These are phyloP conservation scores for Catajapyx aquilonaris DNA, from an alignment of 1,140 invertebrate genomes.

Conservation along the genomic window DNA sequence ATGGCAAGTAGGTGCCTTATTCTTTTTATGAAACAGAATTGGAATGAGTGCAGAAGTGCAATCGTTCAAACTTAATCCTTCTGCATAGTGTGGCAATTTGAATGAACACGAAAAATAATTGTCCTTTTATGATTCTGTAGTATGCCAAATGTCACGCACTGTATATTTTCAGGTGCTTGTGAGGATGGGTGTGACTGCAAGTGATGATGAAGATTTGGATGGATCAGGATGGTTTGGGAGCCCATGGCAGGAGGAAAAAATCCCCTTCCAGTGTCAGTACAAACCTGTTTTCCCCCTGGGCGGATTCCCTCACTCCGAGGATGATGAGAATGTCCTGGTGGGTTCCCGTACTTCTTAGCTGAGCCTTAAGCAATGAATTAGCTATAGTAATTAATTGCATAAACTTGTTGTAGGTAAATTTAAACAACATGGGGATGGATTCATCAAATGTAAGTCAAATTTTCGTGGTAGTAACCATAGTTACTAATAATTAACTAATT, in stretches of 20 bases:
- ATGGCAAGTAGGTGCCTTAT: too few species aligned
- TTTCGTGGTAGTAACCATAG: too few species aligned
- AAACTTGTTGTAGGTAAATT: constrained; percentile 1
- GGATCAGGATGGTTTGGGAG: constrained; percentile 11
- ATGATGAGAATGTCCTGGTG: constrained; percentile 8
- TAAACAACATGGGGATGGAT: too few species aligned
- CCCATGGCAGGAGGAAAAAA: constrained; percentile 5
- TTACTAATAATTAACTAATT: too few species aligned
- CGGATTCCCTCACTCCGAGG: constrained; percentile 4
- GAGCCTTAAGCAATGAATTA: neutral
- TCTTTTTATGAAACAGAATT: too few species aligned
- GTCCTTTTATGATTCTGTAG: neutral
- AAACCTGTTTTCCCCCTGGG: constrained; percentile 8
- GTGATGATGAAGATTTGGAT: constrained; percentile 14
- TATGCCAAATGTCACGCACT: too few species aligned
- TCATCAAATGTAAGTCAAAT: too few species aligned
- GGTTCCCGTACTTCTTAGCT: neutral
- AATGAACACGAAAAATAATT: neutral
- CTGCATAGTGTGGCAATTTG: too few species aligned
- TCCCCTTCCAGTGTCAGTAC: constrained; percentile 11
- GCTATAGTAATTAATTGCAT: neutral
- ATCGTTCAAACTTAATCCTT: too few species aligned
- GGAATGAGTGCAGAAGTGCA: too few species aligned
- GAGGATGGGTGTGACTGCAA: constrained; percentile 1
- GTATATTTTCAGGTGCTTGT: constrained; percentile 3